A percentile compares a stretch with the other conserved stretches of the same genome.
Conservation (phyloP, 1,140 invertebrate species). For the Battus philenor region DNA sequence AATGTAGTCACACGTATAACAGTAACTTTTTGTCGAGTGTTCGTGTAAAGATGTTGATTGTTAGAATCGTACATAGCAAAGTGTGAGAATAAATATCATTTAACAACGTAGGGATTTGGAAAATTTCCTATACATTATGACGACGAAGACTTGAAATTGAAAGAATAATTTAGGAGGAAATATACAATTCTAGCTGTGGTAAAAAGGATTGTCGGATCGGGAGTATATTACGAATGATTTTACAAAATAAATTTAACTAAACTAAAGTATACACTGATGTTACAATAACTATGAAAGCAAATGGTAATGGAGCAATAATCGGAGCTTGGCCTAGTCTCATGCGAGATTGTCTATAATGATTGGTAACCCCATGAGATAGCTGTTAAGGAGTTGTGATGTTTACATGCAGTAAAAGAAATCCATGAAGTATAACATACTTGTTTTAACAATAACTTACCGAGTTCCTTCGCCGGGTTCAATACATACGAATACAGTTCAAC, state of each 20-base stretch:
- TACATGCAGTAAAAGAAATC: neutral
- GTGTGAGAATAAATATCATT: too few species aligned
- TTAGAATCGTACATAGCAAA: too few species aligned
- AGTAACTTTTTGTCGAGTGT: too few species aligned
- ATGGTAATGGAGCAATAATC: neutral
- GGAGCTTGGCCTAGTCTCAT: neutral
- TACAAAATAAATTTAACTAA: neutral
- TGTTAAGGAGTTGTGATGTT: too few species aligned
- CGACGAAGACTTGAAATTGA: too few species aligned
- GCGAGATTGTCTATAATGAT: neutral
- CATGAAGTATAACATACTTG: neutral
- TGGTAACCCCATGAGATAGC: neutral
- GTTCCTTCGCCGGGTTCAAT: slow-evolving; percentile 20
- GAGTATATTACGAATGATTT: too few species aligned
- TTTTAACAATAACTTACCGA: slow-evolving; percentile 27
- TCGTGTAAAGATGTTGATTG: too few species aligned
- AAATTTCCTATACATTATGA: too few species aligned
- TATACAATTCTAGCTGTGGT: too few species aligned
- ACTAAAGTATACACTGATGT: slow-evolving; percentile 4
- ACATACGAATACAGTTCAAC: slow-evolving; percentile 2
- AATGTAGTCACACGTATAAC: too few species aligned
- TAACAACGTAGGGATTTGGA: too few species aligned
- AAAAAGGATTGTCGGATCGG: neutral
- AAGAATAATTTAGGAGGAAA: too few species aligned
- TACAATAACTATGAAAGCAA: slow-evolving; percentile 1